These are phyloP conservation scores for Anseranas semipalmata DNA, from an alignment of 2,113 vertebrate genomes.

Conservation along the genomic window DNA sequence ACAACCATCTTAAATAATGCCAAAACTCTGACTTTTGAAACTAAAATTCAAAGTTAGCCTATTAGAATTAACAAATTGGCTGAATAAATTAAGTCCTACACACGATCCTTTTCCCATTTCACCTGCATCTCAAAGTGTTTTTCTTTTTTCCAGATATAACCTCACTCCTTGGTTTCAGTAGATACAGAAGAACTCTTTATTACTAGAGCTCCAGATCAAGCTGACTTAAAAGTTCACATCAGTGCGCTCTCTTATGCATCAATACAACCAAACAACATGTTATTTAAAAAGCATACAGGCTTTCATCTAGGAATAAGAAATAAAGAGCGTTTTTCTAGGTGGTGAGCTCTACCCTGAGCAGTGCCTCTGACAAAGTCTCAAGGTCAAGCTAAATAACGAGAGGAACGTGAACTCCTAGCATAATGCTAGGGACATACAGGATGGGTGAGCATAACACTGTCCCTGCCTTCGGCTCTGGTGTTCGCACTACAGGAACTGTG, in stretches of 20 bases:
- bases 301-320: slow-evolving; percentile 1
- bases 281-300: not conserved
- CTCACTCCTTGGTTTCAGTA: not conserved
- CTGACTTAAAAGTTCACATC: not conserved
- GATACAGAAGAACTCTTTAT: not conserved
- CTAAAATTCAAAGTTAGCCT: not conserved
- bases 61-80: not conserved
- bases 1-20: not conserved
- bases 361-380: not conserved
- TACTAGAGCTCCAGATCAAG: not conserved
- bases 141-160: not conserved
- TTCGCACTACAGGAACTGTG: not conserved
- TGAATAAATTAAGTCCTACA: not conserved
- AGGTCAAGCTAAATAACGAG: not conserved
- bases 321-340: not conserved
- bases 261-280: not conserved
- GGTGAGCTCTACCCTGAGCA: not conserved
- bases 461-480: not conserved
- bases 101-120: not conserved
- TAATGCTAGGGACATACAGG: not conserved
- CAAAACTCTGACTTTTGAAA: slow-evolving; percentile 10
- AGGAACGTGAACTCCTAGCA: not conserved
- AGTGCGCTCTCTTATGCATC: not conserved
- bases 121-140: not conserved
- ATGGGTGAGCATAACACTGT: not conserved